Conservation (phyloP, 2,797 vertebrate species). For the Mormyrus hasselquistii region DNA sequence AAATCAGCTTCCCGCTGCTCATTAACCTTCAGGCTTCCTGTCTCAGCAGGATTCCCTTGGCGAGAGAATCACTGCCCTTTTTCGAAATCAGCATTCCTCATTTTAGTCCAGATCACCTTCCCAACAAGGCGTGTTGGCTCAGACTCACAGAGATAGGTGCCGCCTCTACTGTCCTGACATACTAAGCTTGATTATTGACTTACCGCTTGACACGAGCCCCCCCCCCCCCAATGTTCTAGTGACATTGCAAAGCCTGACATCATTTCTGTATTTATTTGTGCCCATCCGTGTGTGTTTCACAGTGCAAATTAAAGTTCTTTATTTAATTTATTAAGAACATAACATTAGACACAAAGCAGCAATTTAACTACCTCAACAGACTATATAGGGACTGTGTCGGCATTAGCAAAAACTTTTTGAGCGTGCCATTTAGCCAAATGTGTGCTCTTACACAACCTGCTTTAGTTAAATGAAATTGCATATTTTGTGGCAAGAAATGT, state of each 20-base stretch:
- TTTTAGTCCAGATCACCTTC: conserved; percentile 35
- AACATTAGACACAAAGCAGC: not conserved
- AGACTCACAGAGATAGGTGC: conserved; percentile 22
- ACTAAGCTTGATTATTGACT: conserved; percentile 27
- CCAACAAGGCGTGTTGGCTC: not conserved
- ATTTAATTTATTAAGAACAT: not conserved
- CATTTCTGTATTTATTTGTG: not conserved
- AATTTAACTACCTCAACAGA: not conserved
- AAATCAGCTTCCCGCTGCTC: conserved; percentile 17
- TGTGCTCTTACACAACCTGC: not conserved
- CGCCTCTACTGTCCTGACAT: conserved; percentile 25
- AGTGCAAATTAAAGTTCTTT: not conserved
- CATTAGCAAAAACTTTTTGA: not conserved
- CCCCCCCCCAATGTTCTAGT: conserved; percentile 17
- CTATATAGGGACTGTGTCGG: not conserved
- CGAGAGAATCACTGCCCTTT: conserved; percentile 43
- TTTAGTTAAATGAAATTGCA: not conserved
- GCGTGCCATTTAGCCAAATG: not conserved
- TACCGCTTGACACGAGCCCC: not conserved
- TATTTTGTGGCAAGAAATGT: not conserved
- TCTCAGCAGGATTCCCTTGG: conserved; percentile 43
- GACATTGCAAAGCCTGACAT: not conserved
- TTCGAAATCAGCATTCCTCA: conserved; percentile 24
- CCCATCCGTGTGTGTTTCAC: not conserved
- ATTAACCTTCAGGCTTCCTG: conserved; percentile 54